Percentiles rank a stretch among this genome's conserved stretches.
Conservation (phyloP, 2,797 vertebrate species). For the Sebastes diploproa region DNA sequence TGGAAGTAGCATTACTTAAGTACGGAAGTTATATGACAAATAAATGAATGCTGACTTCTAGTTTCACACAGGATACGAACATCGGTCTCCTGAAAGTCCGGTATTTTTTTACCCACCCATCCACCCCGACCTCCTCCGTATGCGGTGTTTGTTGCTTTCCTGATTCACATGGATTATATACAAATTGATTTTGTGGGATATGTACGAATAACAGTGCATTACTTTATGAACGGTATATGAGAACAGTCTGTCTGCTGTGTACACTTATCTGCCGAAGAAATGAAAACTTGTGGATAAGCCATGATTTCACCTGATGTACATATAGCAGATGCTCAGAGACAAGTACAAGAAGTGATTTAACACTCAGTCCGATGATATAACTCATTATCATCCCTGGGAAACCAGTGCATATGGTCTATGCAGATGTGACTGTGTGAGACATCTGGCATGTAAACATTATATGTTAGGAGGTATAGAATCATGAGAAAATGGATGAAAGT, state of each 20-base stretch:
- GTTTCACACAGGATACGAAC: not conserved
- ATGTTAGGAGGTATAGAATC: not conserved
- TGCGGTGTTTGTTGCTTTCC: too few species aligned
- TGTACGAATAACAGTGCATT: not conserved
- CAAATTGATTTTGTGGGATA: not conserved
- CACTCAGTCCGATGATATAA: conserved; percentile 18
- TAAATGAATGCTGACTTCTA: not conserved
- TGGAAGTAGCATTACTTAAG: not conserved
- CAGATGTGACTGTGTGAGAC: conserved; percentile 63
- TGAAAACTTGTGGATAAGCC: not conserved
- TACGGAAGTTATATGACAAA: not conserved
- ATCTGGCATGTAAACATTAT: conserved; percentile 55
- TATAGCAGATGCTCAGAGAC: conserved; percentile 5
- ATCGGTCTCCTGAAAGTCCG: not conserved
- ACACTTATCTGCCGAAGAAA: not conserved
- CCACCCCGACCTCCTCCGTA: too few species aligned
- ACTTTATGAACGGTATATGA: not conserved
- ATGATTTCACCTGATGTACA: not conserved
- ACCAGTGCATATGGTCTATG: conserved; percentile 30
- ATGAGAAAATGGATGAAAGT: not conserved
- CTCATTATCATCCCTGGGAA: conserved; percentile 23
- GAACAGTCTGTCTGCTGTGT: not conserved
- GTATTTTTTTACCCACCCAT: not conserved
- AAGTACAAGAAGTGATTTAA: conserved; percentile 17
- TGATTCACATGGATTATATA: too few species aligned